Evolutionary conservation across 2,888 invertebrate species (phyloP).

Genomic region (Argyresthia goedartella): DNA sequence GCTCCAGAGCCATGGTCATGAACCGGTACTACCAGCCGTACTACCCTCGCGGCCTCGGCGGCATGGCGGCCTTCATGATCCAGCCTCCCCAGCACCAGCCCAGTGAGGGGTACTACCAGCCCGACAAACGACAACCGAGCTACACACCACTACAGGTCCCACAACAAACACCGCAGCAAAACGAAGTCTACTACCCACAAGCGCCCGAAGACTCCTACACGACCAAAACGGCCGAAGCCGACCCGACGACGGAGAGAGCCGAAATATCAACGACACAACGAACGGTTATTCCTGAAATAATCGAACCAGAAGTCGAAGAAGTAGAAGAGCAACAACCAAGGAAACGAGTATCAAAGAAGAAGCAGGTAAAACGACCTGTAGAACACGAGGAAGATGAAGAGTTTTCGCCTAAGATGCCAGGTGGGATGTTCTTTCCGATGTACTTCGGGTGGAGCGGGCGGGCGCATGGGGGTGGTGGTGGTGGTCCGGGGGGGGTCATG

Average conservation of each 20-base stretch:
- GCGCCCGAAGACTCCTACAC: constrained; percentile 14
- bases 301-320: constrained; percentile 47
- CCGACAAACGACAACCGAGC: constrained; percentile 46
- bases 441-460: constrained; percentile 67
- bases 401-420: constrained; percentile 49
- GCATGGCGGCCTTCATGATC: constrained; percentile 58
- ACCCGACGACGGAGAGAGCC: constrained; percentile 33
- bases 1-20: constrained; percentile 50
- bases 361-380: constrained; percentile 42
- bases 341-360: constrained; percentile 47
- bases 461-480: constrained; percentile 30
- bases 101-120: constrained; percentile 43
- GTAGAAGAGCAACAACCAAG: constrained; percentile 34
- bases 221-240: constrained; percentile 25
- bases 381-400: constrained; percentile 64
- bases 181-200: constrained; percentile 48
- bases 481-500: constrained; percentile 70
- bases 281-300: constrained; percentile 33
- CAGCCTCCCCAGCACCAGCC: constrained; percentile 38
- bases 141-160: constrained; percentile 21
- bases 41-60: constrained; percentile 36
- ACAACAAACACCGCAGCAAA: constrained; percentile 41
- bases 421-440: constrained; percentile 77
- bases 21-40: constrained; percentile 61
- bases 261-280: constrained; percentile 40